Base-by-base conservation (phyloP, 2,888 invertebrate species). In the Cheiracanthium punctorium region DNA sequence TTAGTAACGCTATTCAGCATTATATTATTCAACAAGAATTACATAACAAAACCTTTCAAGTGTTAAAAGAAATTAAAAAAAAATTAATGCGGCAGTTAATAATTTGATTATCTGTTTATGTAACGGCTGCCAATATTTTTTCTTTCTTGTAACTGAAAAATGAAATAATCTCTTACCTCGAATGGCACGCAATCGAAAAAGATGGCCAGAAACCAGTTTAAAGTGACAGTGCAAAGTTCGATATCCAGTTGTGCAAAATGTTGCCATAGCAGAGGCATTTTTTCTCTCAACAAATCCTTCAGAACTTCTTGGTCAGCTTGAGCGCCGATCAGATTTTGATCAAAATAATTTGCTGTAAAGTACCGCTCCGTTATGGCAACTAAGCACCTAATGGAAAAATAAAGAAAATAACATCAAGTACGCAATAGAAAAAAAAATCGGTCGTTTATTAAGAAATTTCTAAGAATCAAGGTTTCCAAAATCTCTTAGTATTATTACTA, bases 181-280 rank as follows among this genome's bases (percentile, higher is more conserved):
- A 92, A 92, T 0, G 92, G 93, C 14, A 93, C 91, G 88, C 92
- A 92, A 89, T 93, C 93, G 30, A 93, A 92, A 90, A 93, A 93
- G 32, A 93, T 90, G 17, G 93, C 93, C 65, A 93, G 91, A 90
- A 93, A 93, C 93, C 93, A 94, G 12, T 93, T 93, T 90, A 93
- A 93, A 24, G 93, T 93, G 75, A 93, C 91, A 2, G 93, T 90
- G 7, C 92, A 91, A 33, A 92, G 88, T 89, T 93, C 93, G 17
- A 93, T 92, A 24, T 92, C 92, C 52, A 92, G 89, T 8, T 89
- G 79, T 28, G 92, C 91, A 48, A 93, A 90, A 89, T 93, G 93
- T 4, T 90, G 88, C 72, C 91, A 90, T 7, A 93, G 90, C 30
- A 91, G 90, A 0, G 93, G 93, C 79, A 93, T 89, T 89, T 93